A percentile compares a stretch with the other conserved stretches of the same genome.
Evolutionary conservation across 2,888 invertebrate genomes (phyloP).

Genomic region (Melanargia galathea): DNA sequence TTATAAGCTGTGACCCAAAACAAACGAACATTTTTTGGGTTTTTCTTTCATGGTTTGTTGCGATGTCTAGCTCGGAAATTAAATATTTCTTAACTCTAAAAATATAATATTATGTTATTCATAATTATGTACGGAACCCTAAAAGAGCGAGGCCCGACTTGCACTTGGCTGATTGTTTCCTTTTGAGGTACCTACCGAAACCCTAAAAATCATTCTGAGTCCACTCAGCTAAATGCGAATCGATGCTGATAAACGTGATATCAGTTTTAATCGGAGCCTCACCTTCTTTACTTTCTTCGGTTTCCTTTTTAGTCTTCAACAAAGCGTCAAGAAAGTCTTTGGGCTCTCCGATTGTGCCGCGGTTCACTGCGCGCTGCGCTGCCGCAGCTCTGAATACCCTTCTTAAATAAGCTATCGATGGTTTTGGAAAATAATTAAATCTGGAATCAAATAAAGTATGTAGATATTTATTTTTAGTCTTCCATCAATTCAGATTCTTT

Average conservation of each 20-base stretch:
- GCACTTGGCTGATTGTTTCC: too few relatives aligned
- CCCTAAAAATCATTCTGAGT: too few relatives aligned
- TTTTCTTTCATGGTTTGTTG: too few relatives aligned
- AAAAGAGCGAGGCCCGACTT: too few relatives aligned
- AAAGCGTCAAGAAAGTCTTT: slow-evolving; percentile 44
- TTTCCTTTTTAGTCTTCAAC: slow-evolving; percentile 39
- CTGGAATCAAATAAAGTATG: slow-evolving; percentile 46
- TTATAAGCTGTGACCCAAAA: too few relatives aligned
- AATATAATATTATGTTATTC: too few relatives aligned
- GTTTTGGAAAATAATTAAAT: slow-evolving; percentile 58
- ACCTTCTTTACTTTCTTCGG: slow-evolving; percentile 19
- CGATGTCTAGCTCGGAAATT: too few relatives aligned
- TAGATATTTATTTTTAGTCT: background rate
- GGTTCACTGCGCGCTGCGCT: slow-evolving; percentile 47
- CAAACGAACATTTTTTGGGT: too few relatives aligned
- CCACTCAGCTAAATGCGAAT: too few relatives aligned
- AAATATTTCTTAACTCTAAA: too few relatives aligned
- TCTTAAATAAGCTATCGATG: slow-evolving; percentile 49
- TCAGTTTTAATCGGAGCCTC: background rate
- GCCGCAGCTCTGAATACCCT: slow-evolving; percentile 50
- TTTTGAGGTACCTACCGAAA: too few relatives aligned
- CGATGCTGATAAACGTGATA: background rate
- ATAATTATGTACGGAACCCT: too few relatives aligned
- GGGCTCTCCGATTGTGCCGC: slow-evolving; percentile 10
- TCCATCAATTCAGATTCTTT: background rate